Base-by-base conservation (phyloP, 2,113 vertebrate genomes). In the Alethe diademata region DNA sequence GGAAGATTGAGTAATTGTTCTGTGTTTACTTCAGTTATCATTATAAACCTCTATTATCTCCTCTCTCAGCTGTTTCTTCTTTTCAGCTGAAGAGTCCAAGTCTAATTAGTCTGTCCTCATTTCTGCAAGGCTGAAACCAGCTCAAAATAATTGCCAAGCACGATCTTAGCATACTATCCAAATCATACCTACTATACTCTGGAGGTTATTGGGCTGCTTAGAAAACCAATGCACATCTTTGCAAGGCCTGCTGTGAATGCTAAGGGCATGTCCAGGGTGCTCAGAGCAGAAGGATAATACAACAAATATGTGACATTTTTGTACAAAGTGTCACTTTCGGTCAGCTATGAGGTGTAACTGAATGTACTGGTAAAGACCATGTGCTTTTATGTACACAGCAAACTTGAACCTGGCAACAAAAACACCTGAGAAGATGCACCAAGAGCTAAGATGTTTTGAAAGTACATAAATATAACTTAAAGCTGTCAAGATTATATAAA, bases 31-130 rank as follows among this genome's bases (percentile, higher is more conserved):
- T 88, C 75, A 73, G 75, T 78, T 93, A 54, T 80, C 82, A n/a
- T 90, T 73, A 84, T 36, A 94, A 90, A 88, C 64, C 47, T 64
- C 86, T 88, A 48, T 92, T 95, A 93, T 80, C 72, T 93, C 38
- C 14, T 42, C 53, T 92, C 82, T 92, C 88, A 90, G 88, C 65
- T 96, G 86, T 84, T 79, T 79, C 57, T 69, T 86, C 61, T 90
- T 85, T 88, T 94, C 90, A 70, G 60, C 64, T 83, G 43, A 80
- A 78, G 72, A 91, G 47, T 88, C 69, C 79, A 86, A 80, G 64
- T 43, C 86, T 92, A 94, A 94, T 96, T 95, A 97, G 57, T 86
- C 72, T 67, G 72, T 81, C 51, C 79, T 86, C 65, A 78, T 93
- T 97, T 93, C 69, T 91, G 65, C 50, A 78, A 91, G 61, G 61